Percentiles rank a stretch among this genome's conserved stretches.
Conservation (phyloP, 2,888 invertebrate species). For the Drosophila bunnanda region DNA sequence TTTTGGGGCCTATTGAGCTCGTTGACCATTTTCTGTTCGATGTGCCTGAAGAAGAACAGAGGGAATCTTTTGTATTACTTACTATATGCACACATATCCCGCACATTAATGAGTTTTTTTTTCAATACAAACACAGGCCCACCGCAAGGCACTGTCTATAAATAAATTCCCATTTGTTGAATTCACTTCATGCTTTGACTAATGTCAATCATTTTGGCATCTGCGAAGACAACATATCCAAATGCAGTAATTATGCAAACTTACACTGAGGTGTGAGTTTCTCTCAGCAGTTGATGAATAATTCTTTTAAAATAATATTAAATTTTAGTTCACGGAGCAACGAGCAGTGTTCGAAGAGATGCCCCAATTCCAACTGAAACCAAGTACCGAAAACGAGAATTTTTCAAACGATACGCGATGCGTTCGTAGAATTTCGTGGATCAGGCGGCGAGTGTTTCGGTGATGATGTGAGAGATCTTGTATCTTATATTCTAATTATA, state of each 20-base stretch:
- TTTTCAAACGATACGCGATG: constrained; percentile 54
- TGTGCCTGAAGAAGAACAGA: constrained; percentile 19
- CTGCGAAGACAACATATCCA: constrained; percentile 28
- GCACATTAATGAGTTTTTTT: constrained; percentile 44
- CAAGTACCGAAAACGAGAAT: constrained; percentile 66
- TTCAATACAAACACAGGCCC: constrained; percentile 50
- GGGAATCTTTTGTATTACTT: constrained; percentile 21
- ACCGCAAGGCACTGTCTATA: constrained; percentile 60
- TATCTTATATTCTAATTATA: constrained; percentile 8
- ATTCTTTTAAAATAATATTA: constrained; percentile 16
- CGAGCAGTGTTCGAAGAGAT: constrained; percentile 48
- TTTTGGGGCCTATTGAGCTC: constrained; percentile 76
- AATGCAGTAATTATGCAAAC: constrained; percentile 66
- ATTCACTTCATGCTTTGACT: constrained; percentile 52
- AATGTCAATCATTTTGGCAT: constrained; percentile 74
- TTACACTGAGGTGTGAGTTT: constrained; percentile 52
- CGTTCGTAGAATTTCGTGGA: constrained; percentile 15
- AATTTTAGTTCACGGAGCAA: constrained; percentile 28
- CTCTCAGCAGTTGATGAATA: constrained; percentile 15
- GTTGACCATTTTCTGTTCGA: constrained; percentile 73
- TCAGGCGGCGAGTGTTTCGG: constrained; percentile 63
- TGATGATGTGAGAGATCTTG: constrained; percentile 22
- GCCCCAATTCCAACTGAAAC: constrained; percentile 69
- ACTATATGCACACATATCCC: constrained; percentile 21
- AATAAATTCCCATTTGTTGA: constrained; percentile 63